A percentile compares a stretch with the other conserved stretches of the same genome.
Evolutionary conservation across 53 echinoderm and acorn worm species (phyloP).

Genomic region (Stichopus horrens): DNA sequence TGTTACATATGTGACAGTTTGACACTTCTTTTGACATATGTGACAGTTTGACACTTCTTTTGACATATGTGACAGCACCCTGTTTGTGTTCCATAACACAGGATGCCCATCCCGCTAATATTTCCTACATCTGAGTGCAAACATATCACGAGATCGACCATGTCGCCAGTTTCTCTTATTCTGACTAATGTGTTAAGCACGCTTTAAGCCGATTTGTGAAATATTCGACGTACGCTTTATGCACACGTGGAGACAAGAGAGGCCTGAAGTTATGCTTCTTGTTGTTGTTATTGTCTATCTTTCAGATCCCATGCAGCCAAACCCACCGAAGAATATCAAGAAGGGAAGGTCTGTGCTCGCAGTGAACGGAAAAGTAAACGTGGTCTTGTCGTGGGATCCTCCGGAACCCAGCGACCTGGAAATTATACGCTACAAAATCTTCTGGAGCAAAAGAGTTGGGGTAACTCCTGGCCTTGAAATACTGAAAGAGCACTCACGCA

Average conservation of each 20-base stretch:
- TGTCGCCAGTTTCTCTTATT: no score
- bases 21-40: no score
- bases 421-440: constrained; percentile 68
- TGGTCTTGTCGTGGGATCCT: constrained; percentile 72
- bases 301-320: constrained; percentile 72
- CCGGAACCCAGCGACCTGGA: constrained; percentile 73
- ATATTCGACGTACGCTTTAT: not conserved
- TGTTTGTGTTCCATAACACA: no score
- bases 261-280: not conserved
- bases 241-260: no score
- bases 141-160: no score
- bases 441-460: constrained; percentile 63
- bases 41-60: no score
- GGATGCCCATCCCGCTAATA: no score
- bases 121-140: no score
- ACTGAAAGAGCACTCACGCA: constrained; percentile 56
- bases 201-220: not conserved
- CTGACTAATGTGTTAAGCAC: not conserved
- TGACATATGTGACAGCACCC: no score
- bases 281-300: not conserved
- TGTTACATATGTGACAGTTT: no score
- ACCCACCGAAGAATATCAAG: constrained; percentile 56
- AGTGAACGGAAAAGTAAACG: constrained; percentile 48
- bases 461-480: constrained; percentile 41
- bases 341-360: constrained; percentile 55